A percentile compares a stretch with the other conserved stretches of the same genome.
Evolutionary conservation across 2,888 invertebrate species (phyloP).

Genomic region (Magallana nippona): DNA sequence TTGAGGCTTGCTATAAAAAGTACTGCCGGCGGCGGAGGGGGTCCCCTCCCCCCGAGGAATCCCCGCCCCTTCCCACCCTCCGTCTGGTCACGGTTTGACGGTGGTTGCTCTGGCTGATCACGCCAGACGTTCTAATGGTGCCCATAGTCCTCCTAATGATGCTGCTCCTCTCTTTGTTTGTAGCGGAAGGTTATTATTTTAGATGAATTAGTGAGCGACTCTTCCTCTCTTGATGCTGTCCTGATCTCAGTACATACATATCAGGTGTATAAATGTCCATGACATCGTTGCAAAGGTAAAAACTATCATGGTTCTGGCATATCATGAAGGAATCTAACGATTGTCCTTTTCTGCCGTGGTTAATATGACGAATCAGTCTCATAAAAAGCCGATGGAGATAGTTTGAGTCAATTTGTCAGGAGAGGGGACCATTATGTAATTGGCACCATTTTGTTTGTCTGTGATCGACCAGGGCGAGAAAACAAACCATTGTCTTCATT

Average conservation of each 20-base stretch:
- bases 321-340: no score
- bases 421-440: not conserved
- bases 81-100: slow-evolving; percentile 72
- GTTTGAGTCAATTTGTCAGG: not conserved
- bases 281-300: no score
- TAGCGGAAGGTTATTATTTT: not conserved
- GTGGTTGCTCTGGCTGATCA: slow-evolving; percentile 74
- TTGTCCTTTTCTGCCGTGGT: not conserved
- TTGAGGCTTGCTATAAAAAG: slow-evolving; percentile 64
- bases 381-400: not conserved
- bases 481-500: not conserved
- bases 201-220: not conserved
- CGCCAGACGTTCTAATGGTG: slow-evolving; percentile 61
- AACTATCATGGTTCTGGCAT: no score
- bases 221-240: not conserved
- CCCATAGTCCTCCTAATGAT: not conserved
- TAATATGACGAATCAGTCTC: not conserved
- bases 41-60: slow-evolving; percentile 36
- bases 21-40: slow-evolving; percentile 51
- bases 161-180: slow-evolving; percentile 4
- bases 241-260: slow-evolving; percentile 3
- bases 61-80: slow-evolving; percentile 6
- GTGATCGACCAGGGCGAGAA: slow-evolving; percentile 22
- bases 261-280: not conserved
- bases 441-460: not conserved